Evolutionary conservation across 2,797 vertebrate species (phyloP), one percentile per base, ranked within the genome.

Genomic region (Oreortyx pictus): DNA sequence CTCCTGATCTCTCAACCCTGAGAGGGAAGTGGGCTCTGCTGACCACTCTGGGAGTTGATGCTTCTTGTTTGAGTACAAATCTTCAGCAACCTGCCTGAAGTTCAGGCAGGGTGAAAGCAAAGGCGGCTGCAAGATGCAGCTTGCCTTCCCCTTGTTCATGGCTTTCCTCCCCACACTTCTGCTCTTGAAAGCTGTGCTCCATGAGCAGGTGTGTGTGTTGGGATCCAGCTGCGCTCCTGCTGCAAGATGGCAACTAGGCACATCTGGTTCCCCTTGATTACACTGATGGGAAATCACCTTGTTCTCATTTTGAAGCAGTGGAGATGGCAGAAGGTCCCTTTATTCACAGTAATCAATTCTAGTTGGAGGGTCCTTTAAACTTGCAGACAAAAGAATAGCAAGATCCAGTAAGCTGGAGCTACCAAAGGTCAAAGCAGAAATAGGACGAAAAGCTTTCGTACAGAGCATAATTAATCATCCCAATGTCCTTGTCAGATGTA

Each of bases 241-340:
- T 71, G 81, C 39, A 74, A 57, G 56, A n/a, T 44, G 67, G 71
- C 29, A 73, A 1, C 81, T 39, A 3, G 0, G 9, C 88, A 88
- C 94, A 90, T 90, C 86, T 86, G 95, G 67, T 29, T 92, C 15
- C 72, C 49, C 75, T 71, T 76, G 71, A 64, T 56, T 49, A 7
- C 6, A 31, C 16, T 44, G 86, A 75, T 79, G 57, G 67, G 78
- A 85, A 89, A 67, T 23, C 67, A 52, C 43, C 86, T 86, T 56
- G 52, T 67, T 84, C 60, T 84, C 86, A 22, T 77, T 90, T 43
- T 49, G 86, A 71, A 71, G 84, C 2, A 66, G 92, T 24, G 22
- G 62, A 66, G 67, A 46, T 71, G 86, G 78, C 75, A 96, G 86
- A 90, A 84, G 33, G 67, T 64, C 35, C 72, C 61, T 95, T 74